Conservation (phyloP, 2,888 invertebrate species). For the Cantharis lateralis region DNA sequence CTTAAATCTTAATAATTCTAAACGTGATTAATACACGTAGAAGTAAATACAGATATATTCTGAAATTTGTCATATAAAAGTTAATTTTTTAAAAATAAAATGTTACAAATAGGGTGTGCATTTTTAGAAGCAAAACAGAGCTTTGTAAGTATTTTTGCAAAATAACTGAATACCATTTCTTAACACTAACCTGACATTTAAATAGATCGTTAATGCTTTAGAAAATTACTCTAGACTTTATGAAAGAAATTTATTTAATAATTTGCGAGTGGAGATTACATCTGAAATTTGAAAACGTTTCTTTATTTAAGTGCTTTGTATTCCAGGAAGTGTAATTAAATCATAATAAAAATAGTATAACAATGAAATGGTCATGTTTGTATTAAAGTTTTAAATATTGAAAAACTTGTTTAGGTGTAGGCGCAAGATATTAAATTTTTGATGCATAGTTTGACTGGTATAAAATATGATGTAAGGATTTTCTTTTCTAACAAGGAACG, state of each 20-base stretch:
- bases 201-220: background rate
- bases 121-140: background rate
- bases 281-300: background rate
- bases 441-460: too few relatives aligned
- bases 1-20: background rate
- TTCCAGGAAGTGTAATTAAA: background rate
- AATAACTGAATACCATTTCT: background rate
- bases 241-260: background rate
- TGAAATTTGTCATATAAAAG: too few relatives aligned
- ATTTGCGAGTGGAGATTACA: background rate
- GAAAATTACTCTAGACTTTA: background rate
- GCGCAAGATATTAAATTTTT: too few relatives aligned
- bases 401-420: background rate
- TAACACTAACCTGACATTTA: background rate
- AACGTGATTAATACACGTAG: background rate
- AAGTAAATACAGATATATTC: too few relatives aligned
- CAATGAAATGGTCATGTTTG: background rate
- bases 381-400: background rate
- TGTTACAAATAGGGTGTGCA: background rate
- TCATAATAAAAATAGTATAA: background rate
- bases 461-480: background rate
- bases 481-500: background rate
- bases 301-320: background rate
- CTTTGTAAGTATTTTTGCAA: background rate
- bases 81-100: background rate